These are phyloP conservation scores for Tiphia femorata DNA, from an alignment of 2,888 invertebrate genomes.

Conservation along the genomic window DNA sequence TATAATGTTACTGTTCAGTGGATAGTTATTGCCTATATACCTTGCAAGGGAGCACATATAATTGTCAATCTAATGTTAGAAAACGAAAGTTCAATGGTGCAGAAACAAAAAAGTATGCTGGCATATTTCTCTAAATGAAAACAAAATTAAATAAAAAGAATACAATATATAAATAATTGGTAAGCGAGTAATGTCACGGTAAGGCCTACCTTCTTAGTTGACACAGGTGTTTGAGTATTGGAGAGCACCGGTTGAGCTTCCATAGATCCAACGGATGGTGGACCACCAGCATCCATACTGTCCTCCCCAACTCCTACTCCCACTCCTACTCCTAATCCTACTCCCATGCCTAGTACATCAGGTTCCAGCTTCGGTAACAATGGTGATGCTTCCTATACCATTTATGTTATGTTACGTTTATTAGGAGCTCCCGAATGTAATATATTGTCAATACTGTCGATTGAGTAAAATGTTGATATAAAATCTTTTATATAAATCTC, in stretches of 20 bases:
- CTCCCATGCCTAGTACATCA: constrained; percentile 66
- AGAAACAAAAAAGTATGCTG: constrained; percentile 60
- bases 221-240: constrained; percentile 66
- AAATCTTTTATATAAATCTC: too few species aligned
- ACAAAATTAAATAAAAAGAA: constrained; percentile 42
- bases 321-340: constrained; percentile 65
- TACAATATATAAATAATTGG: constrained; percentile 42
- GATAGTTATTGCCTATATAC: constrained; percentile 33
- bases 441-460: constrained; percentile 6
- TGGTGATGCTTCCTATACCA: constrained; percentile 67
- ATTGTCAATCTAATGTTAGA: constrained; percentile 42
- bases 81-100: constrained; percentile 48
- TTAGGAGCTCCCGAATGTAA: constrained; percentile 38
- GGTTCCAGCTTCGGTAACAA: constrained; percentile 67
- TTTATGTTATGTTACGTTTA: constrained; percentile 56
- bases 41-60: constrained; percentile 35
- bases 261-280: constrained; percentile 82
- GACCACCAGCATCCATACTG: constrained; percentile 74
- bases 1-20: constrained; percentile 51
- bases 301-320: constrained; percentile 63
- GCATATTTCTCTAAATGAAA: constrained; percentile 63
- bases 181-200: constrained; percentile 45
- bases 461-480: too few species aligned
- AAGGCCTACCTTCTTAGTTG: constrained; percentile 65
- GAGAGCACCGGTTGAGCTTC: constrained; percentile 68